A percentile compares a stretch with the other conserved stretches of the same genome.
Conservation (phyloP, 2,888 invertebrate species). For the Leptopilina myrica region DNA sequence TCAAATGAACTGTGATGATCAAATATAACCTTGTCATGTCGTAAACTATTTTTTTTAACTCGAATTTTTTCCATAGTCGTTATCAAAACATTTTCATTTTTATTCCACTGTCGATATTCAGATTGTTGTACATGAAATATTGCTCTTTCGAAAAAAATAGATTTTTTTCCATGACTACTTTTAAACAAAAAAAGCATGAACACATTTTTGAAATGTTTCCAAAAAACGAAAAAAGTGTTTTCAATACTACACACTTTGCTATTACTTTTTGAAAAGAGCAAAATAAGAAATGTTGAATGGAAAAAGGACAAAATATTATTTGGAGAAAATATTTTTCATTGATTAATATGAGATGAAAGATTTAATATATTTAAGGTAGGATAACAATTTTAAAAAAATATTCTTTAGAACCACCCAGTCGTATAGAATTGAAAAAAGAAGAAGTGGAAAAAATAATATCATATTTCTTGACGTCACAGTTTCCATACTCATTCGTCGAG, state of each 20-base stretch:
- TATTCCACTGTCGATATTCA: slow-evolving; percentile 1
- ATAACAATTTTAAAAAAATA: too few relatives aligned
- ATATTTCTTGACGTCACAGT: slow-evolving; percentile 21
- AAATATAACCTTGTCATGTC: background rate
- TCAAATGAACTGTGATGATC: background rate
- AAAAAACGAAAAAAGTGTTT: too few relatives aligned
- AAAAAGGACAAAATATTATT: too few relatives aligned
- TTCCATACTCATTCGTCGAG: slow-evolving; percentile 10
- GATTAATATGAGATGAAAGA: too few relatives aligned
- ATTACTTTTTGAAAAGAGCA: too few relatives aligned
- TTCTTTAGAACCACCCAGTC: background rate
- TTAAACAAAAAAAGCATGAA: background rate
- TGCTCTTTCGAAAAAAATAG: background rate
- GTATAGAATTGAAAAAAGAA: background rate
- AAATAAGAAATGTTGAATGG: too few relatives aligned
- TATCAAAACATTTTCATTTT: slow-evolving; percentile 10
- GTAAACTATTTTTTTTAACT: background rate
- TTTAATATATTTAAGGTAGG: too few relatives aligned
- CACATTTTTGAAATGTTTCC: background rate
- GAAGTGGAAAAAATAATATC: slow-evolving; percentile 1
- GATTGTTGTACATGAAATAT: background rate
- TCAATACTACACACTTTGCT: too few relatives aligned
- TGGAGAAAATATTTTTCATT: too few relatives aligned
- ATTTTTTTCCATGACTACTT: background rate
- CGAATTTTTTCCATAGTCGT: background rate